Evolutionary conservation across 2,113 vertebrate genomes (phyloP).

Genomic region (Pollimyrus isidori): DNA sequence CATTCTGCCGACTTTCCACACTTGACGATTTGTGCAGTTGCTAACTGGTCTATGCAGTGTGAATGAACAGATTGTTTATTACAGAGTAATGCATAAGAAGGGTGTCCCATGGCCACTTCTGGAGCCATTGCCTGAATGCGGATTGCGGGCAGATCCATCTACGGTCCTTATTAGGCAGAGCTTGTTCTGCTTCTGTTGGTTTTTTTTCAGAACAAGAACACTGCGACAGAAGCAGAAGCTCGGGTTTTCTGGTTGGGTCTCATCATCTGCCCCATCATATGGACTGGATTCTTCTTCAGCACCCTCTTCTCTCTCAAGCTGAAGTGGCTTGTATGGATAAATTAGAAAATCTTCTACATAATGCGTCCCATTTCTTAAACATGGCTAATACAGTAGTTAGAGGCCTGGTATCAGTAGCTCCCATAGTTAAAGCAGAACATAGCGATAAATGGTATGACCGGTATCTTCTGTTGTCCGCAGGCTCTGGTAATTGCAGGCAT

Average conservation of each 20-base stretch:
- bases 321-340: constrained; percentile 54
- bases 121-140: background rate
- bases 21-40: background rate
- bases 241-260: constrained; percentile 79
- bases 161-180: background rate
- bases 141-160: background rate
- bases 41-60: background rate
- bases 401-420: background rate
- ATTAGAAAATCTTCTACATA: background rate
- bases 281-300: constrained; percentile 56
- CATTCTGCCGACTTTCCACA: background rate
- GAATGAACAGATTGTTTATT: background rate
- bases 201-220: constrained; percentile 29
- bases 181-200: constrained; percentile 37
- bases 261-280: constrained; percentile 60
- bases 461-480: constrained; percentile 40
- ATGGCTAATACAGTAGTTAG: background rate
- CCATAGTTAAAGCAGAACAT: background rate
- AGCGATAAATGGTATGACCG: background rate
- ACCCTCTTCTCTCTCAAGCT: constrained; percentile 59
- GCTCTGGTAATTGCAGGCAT: constrained; percentile 72
- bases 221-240: constrained; percentile 68
- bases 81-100: background rate
- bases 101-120: background rate
- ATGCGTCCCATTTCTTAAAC: background rate